Base-by-base conservation (phyloP, 2,888 invertebrate genomes). In the Cephus rjabovi region DNA sequence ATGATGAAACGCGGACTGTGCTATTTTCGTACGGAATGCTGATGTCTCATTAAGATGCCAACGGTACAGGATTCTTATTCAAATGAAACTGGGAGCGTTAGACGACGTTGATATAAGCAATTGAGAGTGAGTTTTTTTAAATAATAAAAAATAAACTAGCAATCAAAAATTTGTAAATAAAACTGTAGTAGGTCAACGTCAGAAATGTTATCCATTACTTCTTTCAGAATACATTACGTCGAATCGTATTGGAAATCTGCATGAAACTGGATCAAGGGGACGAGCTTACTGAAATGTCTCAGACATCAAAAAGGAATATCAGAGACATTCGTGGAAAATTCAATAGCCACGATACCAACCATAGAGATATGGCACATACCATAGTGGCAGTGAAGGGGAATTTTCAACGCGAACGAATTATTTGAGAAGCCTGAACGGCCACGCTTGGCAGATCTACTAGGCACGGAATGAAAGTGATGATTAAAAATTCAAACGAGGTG, bases 381-480 rank as follows among this genome's bases (percentile, higher is more conserved):
- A 71, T 37, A 76, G 81, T 79, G 73, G 77, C 79, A 81, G 84
- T 83, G 86, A 87, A 83, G 86, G 85, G 79, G 86, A 87, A 85
- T 85, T 86, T 85, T 83, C 83, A 9, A 68, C 75, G 68, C 6
- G 34, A 23, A 71, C 74, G 71, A 76, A 76, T 69, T 33, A 71
- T 73, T 56, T 73, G 73, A 78, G 76, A 76, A 78, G 81, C 74
- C 79, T 73, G 79, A 83, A 81, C 80, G 83, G 40, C 80, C 80
- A 83, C 81, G 86, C 84, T 83, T 79, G 78, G 81, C 79, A 83
- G 77, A 77, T 84, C 40, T 23, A 56, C 40, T 82, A 80, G 82
- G 83, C 84, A 82, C 81, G 81, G 82, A 87, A 89, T 83, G 88
- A 87, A 89, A 89, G 87, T 88, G 86, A 87, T 81, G 81, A 84